Conservation (phyloP, 2,888 invertebrate genomes). For the Cerastis leucographa region DNA sequence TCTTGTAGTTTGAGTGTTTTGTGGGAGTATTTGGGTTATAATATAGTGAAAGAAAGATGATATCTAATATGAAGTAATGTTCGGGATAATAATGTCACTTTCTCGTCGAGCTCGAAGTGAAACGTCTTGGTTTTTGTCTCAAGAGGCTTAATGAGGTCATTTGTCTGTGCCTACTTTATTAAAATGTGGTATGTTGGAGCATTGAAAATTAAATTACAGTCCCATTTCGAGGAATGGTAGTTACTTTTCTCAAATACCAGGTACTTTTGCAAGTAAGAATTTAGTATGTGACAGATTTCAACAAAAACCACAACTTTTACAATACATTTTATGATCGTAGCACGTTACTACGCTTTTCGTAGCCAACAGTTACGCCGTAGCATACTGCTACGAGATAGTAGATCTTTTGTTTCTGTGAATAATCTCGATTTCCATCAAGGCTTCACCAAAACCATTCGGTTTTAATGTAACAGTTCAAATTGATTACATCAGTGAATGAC, state of each 20-base stretch:
- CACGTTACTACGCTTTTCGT: conserved; percentile 24
- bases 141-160: conserved; percentile 36
- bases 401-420: neutral
- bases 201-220: conserved; percentile 24
- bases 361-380: conserved; percentile 51
- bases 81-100: conserved; percentile 38
- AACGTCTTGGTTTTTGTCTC: conserved; percentile 43
- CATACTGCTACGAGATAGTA: conserved; percentile 5
- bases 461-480: neutral
- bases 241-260: conserved; percentile 9
- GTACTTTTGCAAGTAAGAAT: neutral
- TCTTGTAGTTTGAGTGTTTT: conserved; percentile 21
- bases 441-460: neutral
- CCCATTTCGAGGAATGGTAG: conserved; percentile 10
- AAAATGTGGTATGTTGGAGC: conserved; percentile 33
- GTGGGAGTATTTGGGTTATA: conserved; percentile 5
- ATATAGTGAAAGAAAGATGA: conserved; percentile 1
- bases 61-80: conserved; percentile 30
- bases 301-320: neutral
- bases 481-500: neutral
- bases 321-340: neutral
- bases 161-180: conserved; percentile 22
- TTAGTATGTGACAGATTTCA: neutral
- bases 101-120: conserved; percentile 28
- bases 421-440: neutral